A percentile compares a stretch with the other conserved stretches of the same genome.
phyloP scores from a whole-genome alignment of 2,113 vertebrate species.

The zebrafish (Danio rerio) region GRCz12tu NC_133196.1:22842501-22843000 shows the following conservation, averaged over 20 bases:
- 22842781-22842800: too few species aligned
- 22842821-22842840: too few species aligned
- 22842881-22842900: too few species aligned
- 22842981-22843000: too few species aligned
- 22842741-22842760: conserved; percentile 22
- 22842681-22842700: not conserved
- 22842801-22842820: too few species aligned
- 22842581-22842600: conserved; percentile 24
- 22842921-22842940: too few species aligned
- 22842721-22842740: conserved; percentile 47
- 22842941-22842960: too few species aligned
- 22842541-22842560: not conserved
- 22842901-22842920: too few species aligned
- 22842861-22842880: too few species aligned
- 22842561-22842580: not conserved
- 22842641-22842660: not conserved
- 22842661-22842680: conserved; percentile 1
- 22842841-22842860: too few species aligned
- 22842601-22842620: conserved; percentile 14
- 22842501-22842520: not conserved
- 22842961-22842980: too few species aligned
- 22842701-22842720: conserved; percentile 31
- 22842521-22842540: not conserved
- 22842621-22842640: conserved; percentile 12
- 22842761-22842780: too few species aligned